Conservation (phyloP, 2,888 invertebrate species). For the Machimus rusticus region DNA sequence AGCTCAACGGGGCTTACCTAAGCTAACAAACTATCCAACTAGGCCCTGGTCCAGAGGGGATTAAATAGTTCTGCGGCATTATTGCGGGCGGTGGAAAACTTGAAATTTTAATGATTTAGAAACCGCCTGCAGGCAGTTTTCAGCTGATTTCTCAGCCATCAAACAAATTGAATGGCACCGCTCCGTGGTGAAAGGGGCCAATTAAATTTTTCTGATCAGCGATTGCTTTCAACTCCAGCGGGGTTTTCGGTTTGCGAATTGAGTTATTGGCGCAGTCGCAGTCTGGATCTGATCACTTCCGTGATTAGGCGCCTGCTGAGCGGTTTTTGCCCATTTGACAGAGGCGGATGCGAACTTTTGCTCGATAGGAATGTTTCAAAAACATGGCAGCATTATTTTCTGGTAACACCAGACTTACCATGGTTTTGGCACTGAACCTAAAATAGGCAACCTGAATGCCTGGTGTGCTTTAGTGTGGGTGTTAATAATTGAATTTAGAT, state of each 20-base stretch:
- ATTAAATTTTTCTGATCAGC: not conserved
- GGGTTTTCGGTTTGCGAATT: not conserved
- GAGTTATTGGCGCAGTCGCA: not conserved
- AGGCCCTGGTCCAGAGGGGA: slow-evolving; percentile 62
- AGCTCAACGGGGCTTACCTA: not conserved
- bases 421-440: not conserved
- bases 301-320: not conserved
- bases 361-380: not conserved
- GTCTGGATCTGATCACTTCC: not conserved
- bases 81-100: not conserved
- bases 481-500: not conserved
- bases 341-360: not conserved
- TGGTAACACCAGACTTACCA: not conserved
- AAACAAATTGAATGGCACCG: not conserved
- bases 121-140: not conserved
- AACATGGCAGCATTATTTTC: not conserved
- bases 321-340: not conserved
- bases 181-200: not conserved
- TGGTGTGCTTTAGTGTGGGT: not conserved
- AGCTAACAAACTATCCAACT: not conserved
- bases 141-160: not conserved
- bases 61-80: not conserved
- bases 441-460: not conserved
- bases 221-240: not conserved
- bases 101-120: not conserved